Base-by-base conservation (phyloP, 2,888 invertebrate genomes). In the Apeira syringaria region DNA sequence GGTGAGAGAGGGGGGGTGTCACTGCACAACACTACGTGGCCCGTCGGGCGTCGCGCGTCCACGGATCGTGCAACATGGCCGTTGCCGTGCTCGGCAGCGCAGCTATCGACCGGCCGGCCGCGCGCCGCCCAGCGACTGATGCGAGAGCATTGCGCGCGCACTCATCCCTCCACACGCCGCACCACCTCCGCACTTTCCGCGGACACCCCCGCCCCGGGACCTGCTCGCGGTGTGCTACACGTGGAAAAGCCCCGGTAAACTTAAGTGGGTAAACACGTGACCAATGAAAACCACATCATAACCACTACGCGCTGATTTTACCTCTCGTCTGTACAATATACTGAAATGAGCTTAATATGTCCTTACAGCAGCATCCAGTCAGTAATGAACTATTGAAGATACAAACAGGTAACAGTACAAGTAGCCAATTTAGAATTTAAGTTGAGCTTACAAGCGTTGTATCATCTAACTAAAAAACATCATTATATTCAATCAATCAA, bases 101-200 rank as follows among this genome's bases (percentile, higher is more conserved):
- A 70, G 74, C 79, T 86, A 87, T 87, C 87, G 87, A 87, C 87
- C 87, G 75, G 85, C 81, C 80, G 86, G 78, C 73, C 79, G 79
- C 78, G 74, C 79, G 80, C 78, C 80, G 74, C 77, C 77, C 70
- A 72, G 78, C 80, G 82, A 80, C 82, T 81, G 86, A 78, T 79
- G 80, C 74, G 74, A 50, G 74, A 70, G 35, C 73, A 51, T 37
- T 86, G 86, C 86, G 87, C 87, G 86, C 88, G 87, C 88, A 78
- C 50, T 52, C 62, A 56, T 70, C 72, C 59, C 70, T 68, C 60
- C 65, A 66, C 53, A 56, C 49, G 41, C 46, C 47, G 46, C 51
- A 37, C 35, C 30, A 47, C 47, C 17, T 28, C 51, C 43, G 15
- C 38, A 32, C 42, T 38, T 40, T 50, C 42, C 51, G 53, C 61